Conservation (phyloP, 2,113 vertebrate genomes). For the Grammomys surdaster region DNA sequence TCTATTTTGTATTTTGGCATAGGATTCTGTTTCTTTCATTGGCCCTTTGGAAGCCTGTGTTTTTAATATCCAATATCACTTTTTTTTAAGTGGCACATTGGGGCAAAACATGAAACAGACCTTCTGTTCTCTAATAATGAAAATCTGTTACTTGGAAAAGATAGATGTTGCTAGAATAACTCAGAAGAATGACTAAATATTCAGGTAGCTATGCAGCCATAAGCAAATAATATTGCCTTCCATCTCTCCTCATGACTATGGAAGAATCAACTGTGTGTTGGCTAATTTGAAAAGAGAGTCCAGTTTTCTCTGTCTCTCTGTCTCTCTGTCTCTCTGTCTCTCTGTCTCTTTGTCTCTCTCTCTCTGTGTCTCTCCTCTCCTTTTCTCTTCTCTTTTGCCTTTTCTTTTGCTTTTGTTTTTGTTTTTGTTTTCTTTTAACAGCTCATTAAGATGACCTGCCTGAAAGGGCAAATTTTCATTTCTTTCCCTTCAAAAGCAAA, state of each 20-base stretch:
- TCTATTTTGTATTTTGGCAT: constrained; percentile 45
- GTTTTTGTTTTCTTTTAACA: neutral
- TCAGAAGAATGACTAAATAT: neutral
- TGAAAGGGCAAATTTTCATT: neutral
- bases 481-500: neutral
- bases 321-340: neutral
- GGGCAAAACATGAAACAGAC: neutral
- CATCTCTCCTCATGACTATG: neutral
- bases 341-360: neutral
- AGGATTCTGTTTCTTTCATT: neutral
- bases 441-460: neutral
- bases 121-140: constrained; percentile 55
- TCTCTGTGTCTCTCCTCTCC: neutral
- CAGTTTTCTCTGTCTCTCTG: neutral
- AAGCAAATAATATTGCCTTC: neutral
- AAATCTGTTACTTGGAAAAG: constrained; percentile 7
- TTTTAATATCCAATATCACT: constrained; percentile 44
- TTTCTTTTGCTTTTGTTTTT: too few relatives aligned
- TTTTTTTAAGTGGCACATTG: neutral
- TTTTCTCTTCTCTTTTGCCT: neutral
- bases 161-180: neutral
- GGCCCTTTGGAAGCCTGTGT: neutral
- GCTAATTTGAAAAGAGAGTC: neutral
- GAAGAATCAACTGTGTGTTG: neutral
- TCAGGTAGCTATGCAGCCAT: neutral